phyloP scores from a whole-genome alignment of 2,113 vertebrate genomes.

The Gadus macrocephalus region DNA sequence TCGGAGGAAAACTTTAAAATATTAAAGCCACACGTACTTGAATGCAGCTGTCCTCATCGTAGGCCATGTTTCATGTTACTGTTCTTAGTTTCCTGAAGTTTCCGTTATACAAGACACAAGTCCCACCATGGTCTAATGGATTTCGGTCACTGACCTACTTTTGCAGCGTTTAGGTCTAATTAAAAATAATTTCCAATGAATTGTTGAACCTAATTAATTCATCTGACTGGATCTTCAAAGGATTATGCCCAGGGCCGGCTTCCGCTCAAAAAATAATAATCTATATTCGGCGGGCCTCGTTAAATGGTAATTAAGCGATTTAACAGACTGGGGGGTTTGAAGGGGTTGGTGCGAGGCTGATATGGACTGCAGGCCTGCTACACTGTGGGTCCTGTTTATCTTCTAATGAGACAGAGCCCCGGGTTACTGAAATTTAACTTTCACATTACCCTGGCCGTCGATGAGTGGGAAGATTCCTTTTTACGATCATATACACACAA shows the following conservation, averaged over 20 bases:
- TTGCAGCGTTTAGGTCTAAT: conserved; percentile 34
- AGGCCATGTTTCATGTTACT: no score
- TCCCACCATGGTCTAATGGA: background rate
- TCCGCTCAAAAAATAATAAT: conserved; percentile 19
- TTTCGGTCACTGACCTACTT: conserved; percentile 36
- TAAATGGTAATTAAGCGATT: conserved; percentile 19
- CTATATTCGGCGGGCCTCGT: background rate
- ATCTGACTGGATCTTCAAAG: conserved; percentile 39
- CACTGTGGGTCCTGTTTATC: background rate
- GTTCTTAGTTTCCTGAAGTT: no score
- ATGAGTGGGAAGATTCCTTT: background rate
- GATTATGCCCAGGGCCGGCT: conserved; percentile 14
- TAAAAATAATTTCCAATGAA: conserved; percentile 26
- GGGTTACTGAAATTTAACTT: background rate
- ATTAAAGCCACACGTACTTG: no score
- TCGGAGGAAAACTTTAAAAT: no score
- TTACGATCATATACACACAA: background rate
- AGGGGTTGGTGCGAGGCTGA: background rate
- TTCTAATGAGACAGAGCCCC: background rate
- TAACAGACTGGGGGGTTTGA: conserved; percentile 14
- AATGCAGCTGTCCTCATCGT: no score
- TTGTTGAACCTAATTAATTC: conserved; percentile 38
- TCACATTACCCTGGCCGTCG: background rate
- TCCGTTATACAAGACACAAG: no score
- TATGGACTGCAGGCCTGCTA: background rate